Base-by-base conservation (phyloP, 1,140 invertebrate genomes). In the Sycophaga agraensis region DNA sequence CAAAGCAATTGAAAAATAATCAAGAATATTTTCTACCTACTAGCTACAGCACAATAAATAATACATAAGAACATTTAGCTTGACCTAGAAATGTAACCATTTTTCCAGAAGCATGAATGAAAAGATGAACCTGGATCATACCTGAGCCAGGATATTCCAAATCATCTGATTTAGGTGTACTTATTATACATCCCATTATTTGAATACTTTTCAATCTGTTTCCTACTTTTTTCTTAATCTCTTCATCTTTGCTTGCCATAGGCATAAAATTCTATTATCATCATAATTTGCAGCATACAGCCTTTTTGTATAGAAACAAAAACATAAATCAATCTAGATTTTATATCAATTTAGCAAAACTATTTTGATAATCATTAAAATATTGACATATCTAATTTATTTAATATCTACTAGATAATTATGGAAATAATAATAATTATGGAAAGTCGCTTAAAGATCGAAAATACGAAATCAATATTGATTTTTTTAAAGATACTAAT, bases 121-220 rank as follows among this genome's bases (percentile, higher is more conserved):
- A 22, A 14, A 46, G n/a, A 39, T 46, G 21, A 28, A 54, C 37
- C 59, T 56, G 45, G 22, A 61, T 40, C 53, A 48, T 63, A 63
- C 61, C 54, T 63, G 61, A 63, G 16, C 39, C 46, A 63, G 61
- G 39, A 58, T 58, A 58, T 24, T 63, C 60, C 16, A 31, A 57
- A 63, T 57, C 39, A 37, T 51, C 28, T 19, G 54, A 57, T 57
- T 48, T 50, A 24, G 37, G 60, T 57, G 35, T 63, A 51, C 26
- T 57, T 43, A 56, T 57, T 39, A 63, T 51, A 39, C 60, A 63
- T 57, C 60, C 60, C 60, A 63, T 63, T 28, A 50, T 57, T 57
- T 26, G 22, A 57, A 63, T 39, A 37, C 34, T 56, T 45, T 57
- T 50, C n/a, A 63, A 50, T 56, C 37, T 56, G 34, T 56, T 48